Conservation (phyloP, 1,140 invertebrate genomes). For the Stegodyphus dumicola region DNA sequence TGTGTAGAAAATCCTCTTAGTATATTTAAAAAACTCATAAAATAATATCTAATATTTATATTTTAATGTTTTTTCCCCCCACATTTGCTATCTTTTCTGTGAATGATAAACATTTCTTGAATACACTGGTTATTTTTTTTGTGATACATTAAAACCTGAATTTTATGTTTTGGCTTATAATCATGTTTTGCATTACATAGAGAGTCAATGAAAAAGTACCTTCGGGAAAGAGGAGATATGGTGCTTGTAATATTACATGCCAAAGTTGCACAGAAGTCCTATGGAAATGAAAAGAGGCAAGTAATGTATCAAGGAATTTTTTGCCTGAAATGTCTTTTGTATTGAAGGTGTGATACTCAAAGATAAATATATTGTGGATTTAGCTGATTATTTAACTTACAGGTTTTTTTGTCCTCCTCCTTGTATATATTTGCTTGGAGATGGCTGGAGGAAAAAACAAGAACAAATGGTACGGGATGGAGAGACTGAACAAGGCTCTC, state of each 20-base stretch:
- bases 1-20: too few relatives aligned
- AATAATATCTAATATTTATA: too few relatives aligned
- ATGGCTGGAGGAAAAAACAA: slow-evolving; percentile 94
- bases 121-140: background rate
- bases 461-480: slow-evolving; percentile 87
- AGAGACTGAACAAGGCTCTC: slow-evolving; percentile 87
- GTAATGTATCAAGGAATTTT: background rate
- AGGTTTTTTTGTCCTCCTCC: slow-evolving; percentile 98
- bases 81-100: too few relatives aligned
- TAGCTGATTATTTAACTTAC: background rate
- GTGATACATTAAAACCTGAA: too few relatives aligned
- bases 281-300: slow-evolving; percentile 96
- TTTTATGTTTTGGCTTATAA: background rate
- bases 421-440: slow-evolving; percentile 97
- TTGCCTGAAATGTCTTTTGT: background rate
- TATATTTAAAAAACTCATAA: too few relatives aligned
- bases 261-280: slow-evolving; percentile 98
- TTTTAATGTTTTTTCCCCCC: too few relatives aligned
- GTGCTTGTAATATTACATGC: slow-evolving; percentile 97
- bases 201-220: slow-evolving; percentile 96
- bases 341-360: background rate
- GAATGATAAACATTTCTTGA: background rate
- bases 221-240: slow-evolving; percentile 94
- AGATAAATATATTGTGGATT: background rate
- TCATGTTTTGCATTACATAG: slow-evolving; percentile 66